These are phyloP conservation scores for Dendrolimus houi DNA, from an alignment of 2,888 invertebrate species.

Conservation along the genomic window DNA sequence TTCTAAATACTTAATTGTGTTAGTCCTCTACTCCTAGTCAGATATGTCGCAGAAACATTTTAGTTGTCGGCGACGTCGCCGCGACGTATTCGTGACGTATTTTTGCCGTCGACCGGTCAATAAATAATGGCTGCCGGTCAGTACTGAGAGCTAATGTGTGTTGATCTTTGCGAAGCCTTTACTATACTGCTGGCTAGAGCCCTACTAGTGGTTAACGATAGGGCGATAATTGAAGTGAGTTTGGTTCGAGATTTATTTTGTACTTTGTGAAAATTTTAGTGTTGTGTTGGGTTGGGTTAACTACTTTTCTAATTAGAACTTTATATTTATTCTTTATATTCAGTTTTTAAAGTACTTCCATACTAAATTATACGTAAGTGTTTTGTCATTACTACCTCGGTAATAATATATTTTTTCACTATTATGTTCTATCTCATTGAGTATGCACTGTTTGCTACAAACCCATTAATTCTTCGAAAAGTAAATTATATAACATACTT, in stretches of 20 bases:
- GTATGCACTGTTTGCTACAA: too few species aligned
- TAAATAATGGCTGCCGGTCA: slow-evolving; percentile 56
- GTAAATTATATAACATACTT: too few species aligned
- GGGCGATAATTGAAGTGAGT: slow-evolving; percentile 1
- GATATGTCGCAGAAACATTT: neutral
- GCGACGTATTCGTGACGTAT: slow-evolving; percentile 31
- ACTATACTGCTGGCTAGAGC: slow-evolving; percentile 26
- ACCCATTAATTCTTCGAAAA: too few species aligned
- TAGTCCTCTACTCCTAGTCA: neutral
- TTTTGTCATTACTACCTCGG: too few species aligned
- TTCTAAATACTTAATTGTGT: neutral
- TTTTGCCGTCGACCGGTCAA: slow-evolving; percentile 55
- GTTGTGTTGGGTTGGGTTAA: too few species aligned
- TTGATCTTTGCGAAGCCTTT: slow-evolving; percentile 53
- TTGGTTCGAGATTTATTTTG: slow-evolving; percentile 8
- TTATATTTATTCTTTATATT: too few species aligned
- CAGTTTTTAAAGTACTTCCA: too few species aligned
- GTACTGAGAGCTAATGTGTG: slow-evolving; percentile 63
- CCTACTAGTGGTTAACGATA: slow-evolving; percentile 20
- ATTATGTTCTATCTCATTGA: too few species aligned
- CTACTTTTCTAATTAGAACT: too few species aligned
- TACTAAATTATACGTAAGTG: too few species aligned
- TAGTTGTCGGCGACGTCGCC: neutral
- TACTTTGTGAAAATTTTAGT: too few species aligned
- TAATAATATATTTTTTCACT: too few species aligned